Base-by-base conservation (phyloP, 2,797 vertebrate genomes). In the Triplophysa bombifrons region DNA sequence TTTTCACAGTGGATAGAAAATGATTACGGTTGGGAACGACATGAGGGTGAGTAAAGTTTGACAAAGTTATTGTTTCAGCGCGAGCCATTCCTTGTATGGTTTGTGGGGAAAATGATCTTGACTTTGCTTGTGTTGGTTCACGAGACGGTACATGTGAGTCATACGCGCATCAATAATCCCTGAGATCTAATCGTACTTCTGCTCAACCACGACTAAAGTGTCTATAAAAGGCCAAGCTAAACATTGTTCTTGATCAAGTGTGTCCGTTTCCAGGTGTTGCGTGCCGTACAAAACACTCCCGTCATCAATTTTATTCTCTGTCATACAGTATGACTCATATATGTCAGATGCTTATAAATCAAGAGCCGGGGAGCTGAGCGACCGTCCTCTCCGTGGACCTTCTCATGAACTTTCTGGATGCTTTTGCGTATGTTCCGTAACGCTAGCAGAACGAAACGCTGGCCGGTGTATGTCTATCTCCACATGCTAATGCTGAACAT, bases 291-390 rank as follows among this genome's bases (percentile, higher is more conserved):
- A 76, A 76, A 48, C 69, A 30, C 80, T 44, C 66, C 13, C 75
- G 69, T 65, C 68, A 71, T 76, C 77, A 69, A 25, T 60, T 64
- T 75, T 79, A 19, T 64, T 80, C 74, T 72, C 74, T 84, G 85
- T 84, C 81, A 77, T 58, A 81, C 77, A 80, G 80, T 82, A 63
- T 60, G 73, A 87, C 69, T 76, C 74, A 77, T 50, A 70, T 81
- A 83, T 80, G 82, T 75, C 83, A 82, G 83, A 85, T 60, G 78
- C 88, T 72, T 76, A 84, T 90, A 87, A 90, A 80, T 90, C 91
- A 56, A 80, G 80, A 38, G 34, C 6, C 34, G 34, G 34, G 5
- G 34, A 63, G 80, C 86, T 81, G 74, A 84, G 80, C 85, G 68
- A 82, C 85, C 82, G 84, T 84, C 89, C 83, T 60, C 81, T 46